A percentile compares a stretch with the other conserved stretches of the same genome.
These are phyloP conservation scores for Macaca nemestrina DNA, from an alignment of 2,113 vertebrate genomes.

Conservation along the genomic window DNA sequence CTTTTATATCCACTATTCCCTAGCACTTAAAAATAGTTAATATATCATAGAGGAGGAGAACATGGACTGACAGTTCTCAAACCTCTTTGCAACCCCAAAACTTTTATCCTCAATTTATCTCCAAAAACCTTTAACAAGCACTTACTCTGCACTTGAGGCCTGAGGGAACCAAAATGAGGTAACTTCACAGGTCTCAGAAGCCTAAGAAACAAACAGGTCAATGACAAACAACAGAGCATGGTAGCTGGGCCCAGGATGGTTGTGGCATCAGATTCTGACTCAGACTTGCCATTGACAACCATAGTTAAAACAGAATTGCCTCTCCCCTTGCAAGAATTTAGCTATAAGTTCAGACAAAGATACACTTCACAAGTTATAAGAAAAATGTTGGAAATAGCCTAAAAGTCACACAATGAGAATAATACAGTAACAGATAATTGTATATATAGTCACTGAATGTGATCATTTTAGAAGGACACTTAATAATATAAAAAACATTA, in stretches of 20 bases:
- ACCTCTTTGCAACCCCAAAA: background rate
- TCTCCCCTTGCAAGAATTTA: background rate
- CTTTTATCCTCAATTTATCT: background rate
- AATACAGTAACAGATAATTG: background rate
- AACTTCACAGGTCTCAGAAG: background rate
- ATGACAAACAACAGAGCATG: accelerated
- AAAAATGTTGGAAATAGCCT: background rate
- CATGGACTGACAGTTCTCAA: background rate
- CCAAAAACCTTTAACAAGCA: background rate
- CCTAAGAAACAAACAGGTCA: background rate
- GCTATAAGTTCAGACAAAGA: background rate
- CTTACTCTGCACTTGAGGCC: background rate
- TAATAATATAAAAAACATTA: background rate
- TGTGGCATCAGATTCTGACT: background rate
- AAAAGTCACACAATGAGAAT: background rate
- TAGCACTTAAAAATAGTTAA: background rate
- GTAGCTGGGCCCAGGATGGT: accelerated
- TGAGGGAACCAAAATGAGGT: background rate
- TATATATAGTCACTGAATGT: background rate
- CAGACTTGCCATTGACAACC: background rate
- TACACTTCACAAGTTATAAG: background rate
- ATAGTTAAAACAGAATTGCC: background rate
- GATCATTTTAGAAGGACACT: background rate
- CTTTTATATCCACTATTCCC: background rate
- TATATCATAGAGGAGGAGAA: background rate